Base-by-base conservation (phyloP, 1,140 invertebrate species). In the Caenorhabditis tropicalis region DNA sequence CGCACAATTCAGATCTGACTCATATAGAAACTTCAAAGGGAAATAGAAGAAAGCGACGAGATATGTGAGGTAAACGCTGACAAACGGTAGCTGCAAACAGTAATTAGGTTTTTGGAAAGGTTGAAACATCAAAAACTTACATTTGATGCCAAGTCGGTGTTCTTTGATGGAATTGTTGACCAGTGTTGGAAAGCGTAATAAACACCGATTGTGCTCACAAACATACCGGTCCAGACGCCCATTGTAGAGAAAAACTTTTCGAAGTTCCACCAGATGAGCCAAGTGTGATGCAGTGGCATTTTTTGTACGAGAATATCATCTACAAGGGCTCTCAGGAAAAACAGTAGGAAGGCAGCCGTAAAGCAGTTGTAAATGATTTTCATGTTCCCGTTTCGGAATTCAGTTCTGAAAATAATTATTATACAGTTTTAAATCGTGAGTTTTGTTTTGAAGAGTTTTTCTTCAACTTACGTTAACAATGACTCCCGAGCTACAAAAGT, bases 231-330 rank as follows among this genome's bases (percentile, higher is more conserved):
- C 89, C 89, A 90, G 15, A 88, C 85, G 31, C 82, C 79, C 65
- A 90, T 48, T 19, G 89, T 90, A 21, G 79, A 53, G 7, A 87
- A 87, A 33, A 90, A 81, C 48, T 90, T 87, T 21, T 79, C 39
- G 46, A 90, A 90, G 60, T 90, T 90, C 89, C 89, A 90, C 29
- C 82, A 84, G 27, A 90, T 87, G 0, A 90, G 83, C 89, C 89
- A 91, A 6, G 87, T 85, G 53, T 89, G 88, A 51, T 89, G 39
- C 0, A 89, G 56, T 9, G 89, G 88, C 88, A 88, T 89, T 88
- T 82, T 82, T 36, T 89, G 70, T 7, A 58, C 53, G 27, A 86
- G 53, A 80, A 87, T 81, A 36, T 89, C 89, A 33, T 87, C 79
- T 1, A 87, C 33, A 15, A 85, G 39, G 6, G 89, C 86, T 9